Evolutionary conservation across 2,113 vertebrate genomes (phyloP), one percentile per base, ranked within the genome.

Genomic region (Sylvilagus bachmani): DNA sequence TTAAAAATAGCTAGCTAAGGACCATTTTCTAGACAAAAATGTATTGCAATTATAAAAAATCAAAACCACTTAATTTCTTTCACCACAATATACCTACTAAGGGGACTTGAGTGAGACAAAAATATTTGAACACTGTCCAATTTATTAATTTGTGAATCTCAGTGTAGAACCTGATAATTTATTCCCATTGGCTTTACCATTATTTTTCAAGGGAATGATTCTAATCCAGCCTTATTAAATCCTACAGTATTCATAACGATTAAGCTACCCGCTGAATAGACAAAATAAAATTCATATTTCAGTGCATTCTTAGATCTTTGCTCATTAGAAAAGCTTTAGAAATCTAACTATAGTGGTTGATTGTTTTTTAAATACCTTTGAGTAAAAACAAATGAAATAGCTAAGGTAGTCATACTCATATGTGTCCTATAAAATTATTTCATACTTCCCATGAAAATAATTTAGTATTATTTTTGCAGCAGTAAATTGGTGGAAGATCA

Each of bases 281-380:
- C n/a, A 44, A 78, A 74, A 93, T 75, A 70, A 69, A 93, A 74
- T 66, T 79, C 70, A 84, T 10, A 24, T n/a, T 85, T 88, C 58
- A 86, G n/a, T 66, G 11, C 17, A 67, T 85, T 86, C 82, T 93
- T 94, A 83, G 90, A 89, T 90, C 67, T 93, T 51, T 96, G 33
- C 66, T 95, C 27, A 1, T 33, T 58, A 78, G 69, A 93, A 92
- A 51, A 90, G 33, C 49, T 96, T 93, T 90, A 58, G 96, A 95
- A 93, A 62, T 58, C 25, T 71, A 82, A 78, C 70, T 61, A 36
- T 7, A 51, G 29, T 90, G 17, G n/a, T 77, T 90, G 71, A 6
- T 61, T 95, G 31, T 85, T 64, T 92, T 94, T 94, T 84, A 86
- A 93, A 93, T 95, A 86, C n/a, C 75, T 91, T 95, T 64, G 80